Percentiles rank a stretch among this genome's conserved stretches.
phyloP scores from a whole-genome alignment of 1,140 invertebrate species.

The Bombus terrestris region DNA sequence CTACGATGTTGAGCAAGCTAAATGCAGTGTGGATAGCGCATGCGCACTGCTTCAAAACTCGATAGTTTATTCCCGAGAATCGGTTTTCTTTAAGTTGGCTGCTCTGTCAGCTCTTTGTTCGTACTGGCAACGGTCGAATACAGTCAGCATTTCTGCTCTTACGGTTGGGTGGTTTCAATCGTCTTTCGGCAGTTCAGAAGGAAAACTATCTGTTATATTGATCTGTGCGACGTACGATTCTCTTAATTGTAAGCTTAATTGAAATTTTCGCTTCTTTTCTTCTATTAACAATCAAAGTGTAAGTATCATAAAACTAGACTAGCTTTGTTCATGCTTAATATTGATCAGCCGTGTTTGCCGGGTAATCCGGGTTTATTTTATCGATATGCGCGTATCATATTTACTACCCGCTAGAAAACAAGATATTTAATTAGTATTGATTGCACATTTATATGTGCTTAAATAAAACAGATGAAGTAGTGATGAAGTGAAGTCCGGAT shows the following conservation, averaged over 20 bases:
- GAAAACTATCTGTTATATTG: neutral
- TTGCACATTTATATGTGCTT: neutral
- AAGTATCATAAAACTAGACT: conserved; percentile 8
- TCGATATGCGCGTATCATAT: neutral
- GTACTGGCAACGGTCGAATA: neutral
- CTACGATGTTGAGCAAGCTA: neutral
- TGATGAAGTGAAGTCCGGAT: neutral
- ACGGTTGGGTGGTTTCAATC: neutral
- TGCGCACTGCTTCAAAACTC: conserved; percentile 18
- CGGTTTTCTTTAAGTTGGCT: neutral
- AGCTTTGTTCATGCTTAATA: neutral
- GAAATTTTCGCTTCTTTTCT: neutral
- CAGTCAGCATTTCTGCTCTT: conserved; percentile 13
- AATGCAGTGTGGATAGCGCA: neutral
- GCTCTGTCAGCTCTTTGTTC: conserved; percentile 40
- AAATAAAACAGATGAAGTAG: neutral
- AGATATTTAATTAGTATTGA: neutral
- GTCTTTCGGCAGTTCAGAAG: neutral
- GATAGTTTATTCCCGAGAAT: conserved; percentile 36
- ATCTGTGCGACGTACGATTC: neutral
- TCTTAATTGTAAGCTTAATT: neutral
- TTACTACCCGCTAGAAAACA: neutral
- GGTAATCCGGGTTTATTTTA: conserved; percentile 29
- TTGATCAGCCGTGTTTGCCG: conserved; percentile 25
- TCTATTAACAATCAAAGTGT: neutral